These are phyloP conservation scores for Xylocampa areola DNA, from an alignment of 2,888 invertebrate genomes.

Conservation along the genomic window DNA sequence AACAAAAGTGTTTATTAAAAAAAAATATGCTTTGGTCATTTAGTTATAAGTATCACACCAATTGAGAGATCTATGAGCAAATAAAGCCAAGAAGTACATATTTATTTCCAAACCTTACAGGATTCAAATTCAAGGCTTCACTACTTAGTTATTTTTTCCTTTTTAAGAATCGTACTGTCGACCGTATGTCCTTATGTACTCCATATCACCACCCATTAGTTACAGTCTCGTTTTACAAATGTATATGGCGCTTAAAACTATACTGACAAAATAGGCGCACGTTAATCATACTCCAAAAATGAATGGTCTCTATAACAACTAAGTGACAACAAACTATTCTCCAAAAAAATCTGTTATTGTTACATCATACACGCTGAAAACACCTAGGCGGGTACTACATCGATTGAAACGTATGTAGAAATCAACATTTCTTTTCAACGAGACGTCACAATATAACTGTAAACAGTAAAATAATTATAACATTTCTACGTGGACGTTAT, in stretches of 20 bases:
- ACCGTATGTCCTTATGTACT: too few relatives aligned
- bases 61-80: too few relatives aligned
- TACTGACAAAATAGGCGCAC: conserved; percentile 26
- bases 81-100: too few relatives aligned
- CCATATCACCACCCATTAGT: too few relatives aligned
- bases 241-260: conserved; percentile 19
- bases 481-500: conserved; percentile 30
- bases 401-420: conserved; percentile 5
- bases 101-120: too few relatives aligned
- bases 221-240: background rate
- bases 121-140: too few relatives aligned
- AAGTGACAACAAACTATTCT: conserved; percentile 52
- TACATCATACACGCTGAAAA: conserved; percentile 8
- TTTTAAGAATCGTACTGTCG: too few relatives aligned
- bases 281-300: conserved; percentile 48
- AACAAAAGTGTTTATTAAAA: too few relatives aligned
- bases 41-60: too few relatives aligned
- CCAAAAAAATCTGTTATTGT: conserved; percentile 13
- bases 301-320: conserved; percentile 59
- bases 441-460: conserved; percentile 32
- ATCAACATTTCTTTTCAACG: conserved; percentile 20
- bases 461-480: conserved; percentile 19
- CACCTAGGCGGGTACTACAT: background rate
- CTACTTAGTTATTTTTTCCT: too few relatives aligned
- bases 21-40: too few relatives aligned